Conservation (phyloP, 92 coral and sea anemone species). For the Siderastrea siderea region DNA sequence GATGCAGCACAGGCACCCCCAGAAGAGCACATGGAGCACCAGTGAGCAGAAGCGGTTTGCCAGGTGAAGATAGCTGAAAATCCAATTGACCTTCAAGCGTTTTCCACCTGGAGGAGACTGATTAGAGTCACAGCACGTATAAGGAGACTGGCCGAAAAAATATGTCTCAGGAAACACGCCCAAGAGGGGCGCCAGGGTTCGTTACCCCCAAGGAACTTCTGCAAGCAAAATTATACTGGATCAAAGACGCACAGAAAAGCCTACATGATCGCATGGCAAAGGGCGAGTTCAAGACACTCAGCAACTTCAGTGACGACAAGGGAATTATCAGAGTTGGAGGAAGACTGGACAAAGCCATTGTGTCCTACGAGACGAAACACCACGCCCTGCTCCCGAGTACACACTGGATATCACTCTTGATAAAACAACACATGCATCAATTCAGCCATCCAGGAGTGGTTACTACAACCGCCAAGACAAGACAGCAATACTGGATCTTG, state of each 20-base stretch:
- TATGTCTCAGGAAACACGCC: neutral
- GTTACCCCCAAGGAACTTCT: slow-evolving; percentile 39
- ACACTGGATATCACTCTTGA: slow-evolving; percentile 43
- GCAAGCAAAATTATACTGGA: slow-evolving; percentile 27
- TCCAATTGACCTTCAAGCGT: neutral
- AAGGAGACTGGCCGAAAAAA: slow-evolving; percentile 14
- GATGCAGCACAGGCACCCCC: slow-evolving; percentile 25
- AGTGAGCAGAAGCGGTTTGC: slow-evolving; percentile 45
- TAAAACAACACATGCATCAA: slow-evolving; percentile 38
- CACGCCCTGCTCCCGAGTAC: slow-evolving; percentile 48
- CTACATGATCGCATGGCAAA: slow-evolving; percentile 29
- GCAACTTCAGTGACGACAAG: slow-evolving; percentile 44
- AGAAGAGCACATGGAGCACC: slow-evolving; percentile 44
- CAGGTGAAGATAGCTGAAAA: slow-evolving; percentile 11
- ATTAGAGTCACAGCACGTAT: slow-evolving; percentile 24
- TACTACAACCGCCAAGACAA: no score
- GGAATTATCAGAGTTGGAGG: slow-evolving; percentile 32
- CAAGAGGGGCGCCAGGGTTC: slow-evolving; percentile 28
- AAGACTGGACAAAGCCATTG: slow-evolving; percentile 56
- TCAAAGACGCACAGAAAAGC: slow-evolving; percentile 38
- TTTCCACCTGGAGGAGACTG: slow-evolving; percentile 33
- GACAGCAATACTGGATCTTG: no score
- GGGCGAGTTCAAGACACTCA: slow-evolving; percentile 41
- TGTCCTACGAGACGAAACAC: slow-evolving; percentile 30
- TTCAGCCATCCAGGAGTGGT: neutral